phyloP scores from a whole-genome alignment of 53 echinoderm and acorn worm genomes.

The Patiria pectinifera region DNA sequence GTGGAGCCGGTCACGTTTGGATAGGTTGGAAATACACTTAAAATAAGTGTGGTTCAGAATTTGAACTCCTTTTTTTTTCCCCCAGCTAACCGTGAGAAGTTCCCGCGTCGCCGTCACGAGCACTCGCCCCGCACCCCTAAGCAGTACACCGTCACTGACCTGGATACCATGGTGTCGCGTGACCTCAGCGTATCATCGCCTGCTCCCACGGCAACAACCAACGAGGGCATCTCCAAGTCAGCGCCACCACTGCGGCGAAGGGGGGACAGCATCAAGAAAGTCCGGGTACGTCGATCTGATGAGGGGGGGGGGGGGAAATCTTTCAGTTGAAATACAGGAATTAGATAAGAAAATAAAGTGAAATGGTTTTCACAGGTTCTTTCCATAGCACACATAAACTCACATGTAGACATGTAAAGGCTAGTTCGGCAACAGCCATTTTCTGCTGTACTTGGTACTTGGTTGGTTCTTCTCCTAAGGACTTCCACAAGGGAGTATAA shows the following conservation, averaged over 20 bases:
- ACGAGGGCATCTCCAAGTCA: not conserved
- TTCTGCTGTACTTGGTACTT: too few species aligned
- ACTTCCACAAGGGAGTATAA: too few species aligned
- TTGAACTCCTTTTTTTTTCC: not conserved
- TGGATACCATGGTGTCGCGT: constrained; percentile 79
- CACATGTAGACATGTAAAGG: too few species aligned
- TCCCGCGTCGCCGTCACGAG: constrained; percentile 25
- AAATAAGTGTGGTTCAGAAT: not conserved
- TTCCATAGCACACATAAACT: too few species aligned
- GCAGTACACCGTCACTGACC: constrained; percentile 80
- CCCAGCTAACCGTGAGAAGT: not conserved
- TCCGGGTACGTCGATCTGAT: constrained; percentile 46
- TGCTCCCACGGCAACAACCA: not conserved
- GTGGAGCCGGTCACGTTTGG: too few species aligned
- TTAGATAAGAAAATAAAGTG: not conserved
- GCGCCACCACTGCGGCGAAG: constrained; percentile 61
- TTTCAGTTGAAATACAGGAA: not conserved
- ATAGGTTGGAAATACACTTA: not conserved
- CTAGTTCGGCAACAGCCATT: too few species aligned
- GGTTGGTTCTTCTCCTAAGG: too few species aligned
- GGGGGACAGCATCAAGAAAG: constrained; percentile 59
- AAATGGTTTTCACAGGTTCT: too few species aligned
- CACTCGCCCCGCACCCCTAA: constrained; percentile 20
- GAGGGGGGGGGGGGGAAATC: not conserved
- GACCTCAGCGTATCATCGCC: constrained; percentile 65